Conservation (phyloP, 2,113 vertebrate genomes). For the Phylloscopus trochilus region DNA sequence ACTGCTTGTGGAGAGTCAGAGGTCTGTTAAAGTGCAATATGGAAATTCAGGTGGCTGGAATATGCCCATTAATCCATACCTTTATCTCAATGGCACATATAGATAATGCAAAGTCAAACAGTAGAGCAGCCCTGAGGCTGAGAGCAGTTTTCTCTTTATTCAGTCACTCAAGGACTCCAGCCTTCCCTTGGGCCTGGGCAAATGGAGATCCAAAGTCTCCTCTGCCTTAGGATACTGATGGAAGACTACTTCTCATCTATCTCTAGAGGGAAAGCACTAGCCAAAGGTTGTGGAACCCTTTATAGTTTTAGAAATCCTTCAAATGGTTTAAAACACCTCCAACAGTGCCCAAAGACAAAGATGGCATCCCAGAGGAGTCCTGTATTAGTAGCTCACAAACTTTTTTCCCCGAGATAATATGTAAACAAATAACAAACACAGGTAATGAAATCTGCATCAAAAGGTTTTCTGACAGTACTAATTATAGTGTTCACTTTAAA, state of each 20-base stretch:
- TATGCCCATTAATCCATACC: neutral
- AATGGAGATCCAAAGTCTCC: neutral
- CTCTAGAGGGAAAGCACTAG: neutral
- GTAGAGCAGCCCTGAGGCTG: neutral
- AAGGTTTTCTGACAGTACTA: neutral
- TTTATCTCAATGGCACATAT: neutral
- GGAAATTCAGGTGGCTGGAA: neutral
- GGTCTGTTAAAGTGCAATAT: neutral
- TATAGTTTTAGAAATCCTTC: neutral
- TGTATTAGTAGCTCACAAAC: neutral
- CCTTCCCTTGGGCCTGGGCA: neutral
- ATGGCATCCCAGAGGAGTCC: neutral
- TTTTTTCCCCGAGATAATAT: neutral
- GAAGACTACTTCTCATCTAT: neutral
- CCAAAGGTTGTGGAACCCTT: neutral
- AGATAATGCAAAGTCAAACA: neutral
- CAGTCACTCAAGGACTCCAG: neutral
- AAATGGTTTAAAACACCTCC: neutral
- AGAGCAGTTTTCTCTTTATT: neutral
- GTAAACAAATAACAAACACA: neutral
- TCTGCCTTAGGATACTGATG: neutral
- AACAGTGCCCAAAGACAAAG: neutral
- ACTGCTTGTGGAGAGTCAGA: neutral
- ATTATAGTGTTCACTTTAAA: neutral
- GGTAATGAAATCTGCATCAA: neutral